These are phyloP conservation scores for Acanthoscelides obtectus DNA, from an alignment of 2,888 invertebrate species.

Conservation along the genomic window DNA sequence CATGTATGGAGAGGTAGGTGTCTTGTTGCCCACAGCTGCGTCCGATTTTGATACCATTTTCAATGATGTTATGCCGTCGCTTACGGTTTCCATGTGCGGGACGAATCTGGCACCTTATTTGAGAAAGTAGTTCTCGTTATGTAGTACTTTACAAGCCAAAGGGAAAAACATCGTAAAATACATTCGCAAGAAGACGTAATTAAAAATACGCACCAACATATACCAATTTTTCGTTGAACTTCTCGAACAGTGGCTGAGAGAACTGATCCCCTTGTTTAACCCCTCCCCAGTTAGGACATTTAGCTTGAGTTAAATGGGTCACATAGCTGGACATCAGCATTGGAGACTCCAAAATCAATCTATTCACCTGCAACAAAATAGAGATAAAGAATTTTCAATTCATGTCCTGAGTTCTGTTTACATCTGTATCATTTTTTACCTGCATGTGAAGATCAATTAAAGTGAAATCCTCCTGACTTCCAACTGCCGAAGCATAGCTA, in stretches of 20 bases:
- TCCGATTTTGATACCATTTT: slow-evolving; percentile 58
- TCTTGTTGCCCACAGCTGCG: slow-evolving; percentile 43
- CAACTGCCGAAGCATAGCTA: slow-evolving; percentile 85
- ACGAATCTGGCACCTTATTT: slow-evolving; percentile 59
- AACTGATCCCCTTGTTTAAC: slow-evolving; percentile 73
- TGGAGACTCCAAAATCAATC: slow-evolving; percentile 89
- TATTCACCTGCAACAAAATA: slow-evolving; percentile 40
- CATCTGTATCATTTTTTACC: slow-evolving; percentile 38
- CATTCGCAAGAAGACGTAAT: neutral
- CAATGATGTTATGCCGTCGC: slow-evolving; percentile 63
- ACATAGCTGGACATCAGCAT: slow-evolving; percentile 92
- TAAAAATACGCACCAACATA: slow-evolving; percentile 58
- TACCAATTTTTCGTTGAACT: slow-evolving; percentile 66
- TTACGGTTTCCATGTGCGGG: slow-evolving; percentile 64
- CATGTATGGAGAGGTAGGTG: slow-evolving; percentile 57
- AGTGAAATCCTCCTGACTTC: slow-evolving; percentile 89
- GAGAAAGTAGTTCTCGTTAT: slow-evolving; percentile 5
- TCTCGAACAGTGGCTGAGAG: slow-evolving; percentile 74
- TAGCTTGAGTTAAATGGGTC: slow-evolving; percentile 81
- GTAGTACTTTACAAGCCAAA: too few relatives aligned
- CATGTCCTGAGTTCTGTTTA: too few relatives aligned
- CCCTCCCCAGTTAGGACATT: slow-evolving; percentile 67
- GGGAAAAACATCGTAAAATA: neutral
- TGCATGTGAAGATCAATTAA: slow-evolving; percentile 92
- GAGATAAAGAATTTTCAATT: too few relatives aligned